These are phyloP conservation scores for Grantiella picta DNA, from an alignment of 2,113 vertebrate genomes.

Conservation along the genomic window DNA sequence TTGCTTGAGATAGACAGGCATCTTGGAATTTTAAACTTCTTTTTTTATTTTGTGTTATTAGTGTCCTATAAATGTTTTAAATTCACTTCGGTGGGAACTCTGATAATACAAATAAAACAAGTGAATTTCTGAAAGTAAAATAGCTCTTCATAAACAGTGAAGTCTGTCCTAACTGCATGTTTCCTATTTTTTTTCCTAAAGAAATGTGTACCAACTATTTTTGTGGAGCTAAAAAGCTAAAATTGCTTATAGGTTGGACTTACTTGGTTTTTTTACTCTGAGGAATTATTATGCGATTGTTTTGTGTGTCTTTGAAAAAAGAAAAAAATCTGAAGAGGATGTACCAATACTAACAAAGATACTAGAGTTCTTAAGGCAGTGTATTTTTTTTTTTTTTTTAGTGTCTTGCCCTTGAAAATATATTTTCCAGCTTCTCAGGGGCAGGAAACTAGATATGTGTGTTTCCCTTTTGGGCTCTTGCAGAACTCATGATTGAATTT, in stretches of 20 bases:
- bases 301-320: background rate
- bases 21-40: background rate
- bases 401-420: background rate
- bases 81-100: accelerated
- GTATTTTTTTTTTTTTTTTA: background rate
- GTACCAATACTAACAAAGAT: background rate
- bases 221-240: background rate
- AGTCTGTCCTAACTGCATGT: background rate
- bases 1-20: background rate
- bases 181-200: background rate
- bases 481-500: background rate
- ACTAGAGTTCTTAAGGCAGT: background rate
- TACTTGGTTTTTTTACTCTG: background rate
- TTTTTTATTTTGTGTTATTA: background rate
- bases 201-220: background rate
- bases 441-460: background rate
- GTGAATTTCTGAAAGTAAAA: background rate
- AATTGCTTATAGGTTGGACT: background rate
- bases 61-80: background rate
- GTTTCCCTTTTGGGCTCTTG: background rate
- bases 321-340: background rate
- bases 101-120: background rate
- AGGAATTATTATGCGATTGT: background rate
- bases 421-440: background rate
- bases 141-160: background rate